Evolutionary conservation across 2,113 vertebrate genomes (phyloP), one percentile per base, ranked within the genome.

Genomic region (Aythya baeri): DNA sequence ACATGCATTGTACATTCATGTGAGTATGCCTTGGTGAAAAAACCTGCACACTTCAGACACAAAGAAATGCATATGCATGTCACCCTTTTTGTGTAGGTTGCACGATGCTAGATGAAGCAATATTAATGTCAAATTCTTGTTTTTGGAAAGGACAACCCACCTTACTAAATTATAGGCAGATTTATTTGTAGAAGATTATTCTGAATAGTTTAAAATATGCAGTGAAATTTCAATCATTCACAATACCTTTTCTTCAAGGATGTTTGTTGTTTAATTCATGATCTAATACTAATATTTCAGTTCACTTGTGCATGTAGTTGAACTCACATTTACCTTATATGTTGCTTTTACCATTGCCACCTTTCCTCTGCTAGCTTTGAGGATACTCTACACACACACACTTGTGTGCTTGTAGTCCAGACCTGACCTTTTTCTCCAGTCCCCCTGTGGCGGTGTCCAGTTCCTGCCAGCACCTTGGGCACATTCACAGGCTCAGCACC

Each of bases 321-420:
- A 81, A 46, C 36, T 66, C 63, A 3, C 12, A 6, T 49, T 86
- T 65, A 25, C 21, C n/a, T 32, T 71, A 46, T 59, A 46, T 66
- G 38, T 36, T 68, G 31, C 46, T 62, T 67, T 61, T 14, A 11
- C n/a, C 73, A 17, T 66, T 72, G 18, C 7, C 71, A 31, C 20
- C 4, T 72, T 65, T 65, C 38, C 49, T n/a, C n/a, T 68, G 31
- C 32, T 79, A 80, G 31, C 57, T 68, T 32, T 50, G 61, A 74
- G 61, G 34, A 25, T 29, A 6, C 7, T 8, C 41, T 29, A 1
- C 4, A 7, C 29, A n/a, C 21, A 1, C 26, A 1, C 13, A 7
- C 18, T 21, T 21, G 46, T 36, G 26, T 31, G 43, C 62, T 52
- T 61, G 7, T 72, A 26, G 11, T 43, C 62, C 18, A 49, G 38